A percentile compares a stretch with the other conserved stretches of the same genome.
These are phyloP conservation scores for Poeciliopsis gracilis DNA, from an alignment of 2,797 vertebrate species.

Conservation along the genomic window DNA sequence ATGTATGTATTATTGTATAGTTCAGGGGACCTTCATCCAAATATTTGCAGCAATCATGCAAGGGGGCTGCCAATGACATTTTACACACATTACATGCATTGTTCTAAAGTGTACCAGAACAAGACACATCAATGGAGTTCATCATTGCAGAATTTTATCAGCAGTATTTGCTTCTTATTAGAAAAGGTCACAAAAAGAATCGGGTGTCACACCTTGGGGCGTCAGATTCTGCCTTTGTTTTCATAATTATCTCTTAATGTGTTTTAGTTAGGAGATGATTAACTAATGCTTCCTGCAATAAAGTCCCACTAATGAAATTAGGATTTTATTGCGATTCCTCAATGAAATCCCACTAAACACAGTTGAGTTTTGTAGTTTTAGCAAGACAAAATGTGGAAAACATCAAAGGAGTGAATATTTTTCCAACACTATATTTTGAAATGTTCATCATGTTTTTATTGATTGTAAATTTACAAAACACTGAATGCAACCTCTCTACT, in stretches of 20 bases:
- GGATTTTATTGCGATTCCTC: not conserved
- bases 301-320: too few relatives aligned
- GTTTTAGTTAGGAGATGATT: too few relatives aligned
- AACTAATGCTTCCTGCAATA: too few relatives aligned
- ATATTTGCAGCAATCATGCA: not conserved
- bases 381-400: not conserved
- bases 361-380: not conserved
- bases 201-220: not conserved
- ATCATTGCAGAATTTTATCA: not conserved
- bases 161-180: not conserved
- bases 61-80: not conserved
- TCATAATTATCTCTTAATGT: not conserved
- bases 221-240: not conserved
- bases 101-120: not conserved
- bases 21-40: not conserved
- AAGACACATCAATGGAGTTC: not conserved
- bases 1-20: not conserved
- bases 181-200: not conserved
- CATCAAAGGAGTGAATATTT: not conserved
- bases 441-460: not conserved
- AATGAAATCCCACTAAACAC: not conserved
- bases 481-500: not conserved
- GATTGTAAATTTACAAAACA: conserved; percentile 4
- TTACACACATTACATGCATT: not conserved
- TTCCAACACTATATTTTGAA: not conserved